Base-by-base conservation (phyloP, 2,888 invertebrate genomes). In the Cryptophagus acutangulus region DNA sequence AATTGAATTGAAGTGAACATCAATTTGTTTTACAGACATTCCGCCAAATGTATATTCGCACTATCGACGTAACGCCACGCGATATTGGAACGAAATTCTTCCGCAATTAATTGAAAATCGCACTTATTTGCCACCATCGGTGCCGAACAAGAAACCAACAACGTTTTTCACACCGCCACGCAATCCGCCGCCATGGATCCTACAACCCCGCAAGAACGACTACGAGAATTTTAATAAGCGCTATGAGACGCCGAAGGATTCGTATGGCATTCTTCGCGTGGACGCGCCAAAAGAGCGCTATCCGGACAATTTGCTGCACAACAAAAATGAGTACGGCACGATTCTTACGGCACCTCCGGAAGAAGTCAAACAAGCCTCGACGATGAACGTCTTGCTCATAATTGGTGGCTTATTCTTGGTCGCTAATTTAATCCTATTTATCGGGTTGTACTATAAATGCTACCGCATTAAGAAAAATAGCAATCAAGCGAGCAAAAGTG, bases 1-100 rank as follows among this genome's bases (percentile, higher is more conserved):
- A n/a, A n/a, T n/a, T n/a, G n/a, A n/a, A n/a, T n/a, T 24, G 28
- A n/a, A 15, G 8, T 33, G 10, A 6, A 8, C 28, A 10, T 29
- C 2, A 15, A 3, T 34, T n/a, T n/a, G 43, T 37, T 44, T 70
- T 68, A 12, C 72, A 87, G 92, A 84, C 41, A 81, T 84, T 49
- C 87, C 89, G 2, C 87, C 89, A 0, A 76, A 74, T 26, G 74
- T 84, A 26, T 80, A 81, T 41, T 78, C 79, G 45, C 80, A 83
- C 52, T 94, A 92, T 68, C 77, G 91, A 26, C 75, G 81, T 3
- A 79, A 81, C 47, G 84, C 84, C 59, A 82, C 89, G 59, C 79
- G 79, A 31, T 89, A 87, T 60, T 94, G 94, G 94, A 82, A 87
- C 51, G 81, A 88, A 38, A 77, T 80, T 26, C 74, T 94, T 33